These are phyloP conservation scores for Aphaenogaster ashmeadi DNA, from an alignment of 1,140 invertebrate genomes.

Conservation along the genomic window DNA sequence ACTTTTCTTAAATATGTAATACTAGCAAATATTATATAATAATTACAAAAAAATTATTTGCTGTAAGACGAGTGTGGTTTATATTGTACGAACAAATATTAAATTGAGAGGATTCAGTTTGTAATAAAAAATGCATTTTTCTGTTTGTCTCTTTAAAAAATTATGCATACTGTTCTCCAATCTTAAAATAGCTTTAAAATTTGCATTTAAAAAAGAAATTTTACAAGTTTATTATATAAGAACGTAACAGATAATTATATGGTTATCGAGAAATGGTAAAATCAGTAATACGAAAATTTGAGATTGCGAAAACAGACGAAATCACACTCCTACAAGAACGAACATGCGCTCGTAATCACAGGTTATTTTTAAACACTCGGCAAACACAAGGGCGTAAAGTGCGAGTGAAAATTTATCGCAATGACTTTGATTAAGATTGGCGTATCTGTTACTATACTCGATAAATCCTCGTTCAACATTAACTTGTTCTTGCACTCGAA, in stretches of 20 bases:
- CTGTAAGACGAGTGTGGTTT: background rate
- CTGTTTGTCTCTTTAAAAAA: background rate
- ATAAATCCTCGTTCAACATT: conserved; percentile 14
- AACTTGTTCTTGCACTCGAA: background rate
- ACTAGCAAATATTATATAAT: background rate
- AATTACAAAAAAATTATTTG: background rate
- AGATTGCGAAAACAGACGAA: background rate
- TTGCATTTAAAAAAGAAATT: background rate
- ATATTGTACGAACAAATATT: background rate
- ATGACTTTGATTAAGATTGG: background rate
- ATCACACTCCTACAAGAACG: background rate
- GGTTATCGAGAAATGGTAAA: background rate
- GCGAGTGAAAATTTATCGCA: conserved; percentile 10
- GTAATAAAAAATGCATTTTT: background rate
- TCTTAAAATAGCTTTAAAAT: background rate
- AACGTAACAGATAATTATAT: background rate
- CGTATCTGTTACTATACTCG: conserved; percentile 11
- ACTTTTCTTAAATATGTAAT: conserved; percentile 3
- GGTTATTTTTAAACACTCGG: conserved; percentile 72
- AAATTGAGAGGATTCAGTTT: background rate
- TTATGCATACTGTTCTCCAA: background rate
- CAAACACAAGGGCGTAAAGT: background rate
- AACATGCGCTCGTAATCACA: conserved; percentile 45
- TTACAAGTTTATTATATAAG: background rate
- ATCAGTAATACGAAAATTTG: background rate